phyloP scores from a whole-genome alignment of 2,113 vertebrate genomes.

The Azemiops feae region DNA sequence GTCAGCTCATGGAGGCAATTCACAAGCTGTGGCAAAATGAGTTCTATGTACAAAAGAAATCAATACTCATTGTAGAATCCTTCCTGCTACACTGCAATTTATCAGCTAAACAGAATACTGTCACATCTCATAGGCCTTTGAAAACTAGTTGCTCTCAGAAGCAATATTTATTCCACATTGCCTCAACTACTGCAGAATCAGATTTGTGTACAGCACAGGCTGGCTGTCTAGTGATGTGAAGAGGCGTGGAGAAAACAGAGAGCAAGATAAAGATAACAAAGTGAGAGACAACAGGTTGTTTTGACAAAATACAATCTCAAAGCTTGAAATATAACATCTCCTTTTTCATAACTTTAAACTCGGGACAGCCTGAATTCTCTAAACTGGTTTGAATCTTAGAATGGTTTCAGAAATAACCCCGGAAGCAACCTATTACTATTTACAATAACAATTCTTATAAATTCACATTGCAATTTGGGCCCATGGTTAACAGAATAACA shows the following conservation, averaged over 20 bases:
- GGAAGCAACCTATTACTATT: neutral
- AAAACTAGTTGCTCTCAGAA: constrained; percentile 41
- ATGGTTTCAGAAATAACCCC: neutral
- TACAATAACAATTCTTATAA: neutral
- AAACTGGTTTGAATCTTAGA: neutral
- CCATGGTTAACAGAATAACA: neutral
- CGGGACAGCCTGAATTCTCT: too few relatives aligned
- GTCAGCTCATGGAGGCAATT: constrained; percentile 63
- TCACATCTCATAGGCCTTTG: constrained; percentile 52
- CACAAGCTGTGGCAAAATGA: constrained; percentile 65
- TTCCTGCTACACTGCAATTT: constrained; percentile 60
- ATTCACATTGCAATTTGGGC: neutral
- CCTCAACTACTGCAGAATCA: constrained; percentile 21
- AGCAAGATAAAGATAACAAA: constrained; percentile 15
- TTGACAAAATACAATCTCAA: accelerated
- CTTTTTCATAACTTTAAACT: neutral
- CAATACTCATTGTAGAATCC: constrained; percentile 67
- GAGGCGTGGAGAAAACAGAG: neutral
- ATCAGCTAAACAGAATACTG: constrained; percentile 62
- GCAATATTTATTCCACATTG: constrained; percentile 35
- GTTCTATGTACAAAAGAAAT: constrained; percentile 68
- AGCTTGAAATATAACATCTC: accelerated
- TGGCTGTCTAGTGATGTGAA: neutral
- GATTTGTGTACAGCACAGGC: neutral
- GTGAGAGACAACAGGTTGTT: neutral